Evolutionary conservation across 2,888 invertebrate genomes (phyloP).

Genomic region (Ctenicera cuprea): DNA sequence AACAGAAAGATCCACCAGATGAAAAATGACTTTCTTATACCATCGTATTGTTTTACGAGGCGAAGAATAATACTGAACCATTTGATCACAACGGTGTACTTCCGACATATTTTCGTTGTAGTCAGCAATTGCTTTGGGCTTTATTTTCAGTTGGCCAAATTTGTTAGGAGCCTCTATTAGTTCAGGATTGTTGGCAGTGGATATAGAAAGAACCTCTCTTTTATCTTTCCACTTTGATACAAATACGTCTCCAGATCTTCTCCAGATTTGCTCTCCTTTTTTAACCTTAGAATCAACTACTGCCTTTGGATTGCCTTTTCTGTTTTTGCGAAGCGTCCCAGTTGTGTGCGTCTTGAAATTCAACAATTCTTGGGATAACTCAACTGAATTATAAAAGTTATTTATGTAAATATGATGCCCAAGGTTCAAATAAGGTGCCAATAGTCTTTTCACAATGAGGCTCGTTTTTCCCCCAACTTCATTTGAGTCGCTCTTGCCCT

Average conservation of each 20-base stretch:
- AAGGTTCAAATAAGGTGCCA: background rate
- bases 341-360: slow-evolving; percentile 40
- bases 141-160: background rate
- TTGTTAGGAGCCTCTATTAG: background rate
- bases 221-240: slow-evolving; percentile 54
- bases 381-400: slow-evolving; percentile 24
- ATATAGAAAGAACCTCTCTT: background rate
- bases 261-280: slow-evolving; percentile 42
- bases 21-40: too few relatives aligned
- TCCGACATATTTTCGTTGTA: slow-evolving; percentile 1
- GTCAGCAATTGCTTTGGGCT: background rate
- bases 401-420: slow-evolving; percentile 1
- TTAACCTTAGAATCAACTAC: too few relatives aligned
- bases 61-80: too few relatives aligned
- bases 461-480: too few relatives aligned
- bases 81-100: too few relatives aligned
- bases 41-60: too few relatives aligned
- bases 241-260: slow-evolving; percentile 24
- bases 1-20: too few relatives aligned
- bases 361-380: background rate
- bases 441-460: background rate
- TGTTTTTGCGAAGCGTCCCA: too few relatives aligned
- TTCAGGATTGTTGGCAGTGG: background rate
- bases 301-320: slow-evolving; percentile 49
- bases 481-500: background rate